Evolutionary conservation across 2,113 vertebrate genomes (phyloP), one percentile per base, ranked within the genome.

Genomic region (Rutilus rutilus): DNA sequence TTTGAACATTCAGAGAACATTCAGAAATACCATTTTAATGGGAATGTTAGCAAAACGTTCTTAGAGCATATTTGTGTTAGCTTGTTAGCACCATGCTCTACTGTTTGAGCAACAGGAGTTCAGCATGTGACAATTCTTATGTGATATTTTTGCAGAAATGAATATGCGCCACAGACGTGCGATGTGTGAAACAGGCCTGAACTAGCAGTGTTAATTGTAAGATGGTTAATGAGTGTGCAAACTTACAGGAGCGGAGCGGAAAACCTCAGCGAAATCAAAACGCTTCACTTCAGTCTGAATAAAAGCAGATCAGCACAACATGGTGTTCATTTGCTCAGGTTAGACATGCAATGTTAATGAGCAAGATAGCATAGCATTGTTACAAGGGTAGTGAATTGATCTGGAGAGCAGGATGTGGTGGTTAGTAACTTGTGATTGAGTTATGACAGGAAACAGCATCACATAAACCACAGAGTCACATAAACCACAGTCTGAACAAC

Each of bases 211-310:
- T 3, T 8, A 21, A 8, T 8, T 17, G 10, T 30, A 1, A 15
- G 89, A 86, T 71, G 60, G 75, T 85, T 67, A 78, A 45, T n/a
- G 82, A 89, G 8, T 36, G 69, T 23, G 14, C 77, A 82, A 36
- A 94, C 92, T 93, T 93, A 94, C 93, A 86, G 81, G 25, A 33
- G 30, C 47, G 91, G 87, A 60, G 91, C 87, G 90, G 73, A 81
- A 78, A 76, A 91, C 64, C 86, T 93, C 92, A 86, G 92, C 85
- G 91, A 94, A 94, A 78, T 88, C 91, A 92, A 92, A 87, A 71
- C 78, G 88, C 83, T 93, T 93, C 84, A 91, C 92, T 88, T 91
- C 88, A 77, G 87, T 93, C 94, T 93, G 90, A 91, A 90, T 39
- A 73, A 83, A 87, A 82, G 92, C 83, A 92, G 1, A 89, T 45